These are phyloP conservation scores for Pterocles orientalis DNA, from an alignment of 2,113 vertebrate species.

Conservation along the genomic window DNA sequence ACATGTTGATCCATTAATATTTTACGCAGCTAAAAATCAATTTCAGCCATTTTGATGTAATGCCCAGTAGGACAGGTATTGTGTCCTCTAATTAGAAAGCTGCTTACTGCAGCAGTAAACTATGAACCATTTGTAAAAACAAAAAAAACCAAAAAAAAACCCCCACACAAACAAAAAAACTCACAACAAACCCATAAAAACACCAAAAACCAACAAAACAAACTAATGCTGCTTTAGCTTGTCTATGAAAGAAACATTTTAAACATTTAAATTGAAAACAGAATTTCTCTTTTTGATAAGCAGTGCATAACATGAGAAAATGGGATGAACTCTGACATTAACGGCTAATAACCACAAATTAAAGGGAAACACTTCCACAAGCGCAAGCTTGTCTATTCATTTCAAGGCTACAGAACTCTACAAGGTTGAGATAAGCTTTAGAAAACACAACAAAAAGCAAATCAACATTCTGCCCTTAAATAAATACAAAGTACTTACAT, in stretches of 20 bases:
- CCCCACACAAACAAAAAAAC: too few species aligned
- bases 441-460: neutral
- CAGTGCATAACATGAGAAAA: neutral
- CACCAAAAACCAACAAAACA: neutral
- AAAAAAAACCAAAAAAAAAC: too few species aligned
- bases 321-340: neutral
- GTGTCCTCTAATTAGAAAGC: neutral
- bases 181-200: too few species aligned
- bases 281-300: neutral
- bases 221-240: conserved; percentile 7
- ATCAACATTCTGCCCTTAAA: neutral
- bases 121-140: neutral
- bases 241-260: neutral
- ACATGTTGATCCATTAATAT: neutral
- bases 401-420: neutral
- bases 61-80: neutral
- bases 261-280: neutral
- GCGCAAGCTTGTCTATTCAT: neutral
- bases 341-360: neutral
- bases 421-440: neutral
- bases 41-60: neutral
- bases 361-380: conserved; percentile 21
- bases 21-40: neutral
- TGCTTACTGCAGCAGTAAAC: neutral
- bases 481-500: neutral